Base-by-base conservation (phyloP, 2,888 invertebrate species). In the Synanthedon tipuliformis region DNA sequence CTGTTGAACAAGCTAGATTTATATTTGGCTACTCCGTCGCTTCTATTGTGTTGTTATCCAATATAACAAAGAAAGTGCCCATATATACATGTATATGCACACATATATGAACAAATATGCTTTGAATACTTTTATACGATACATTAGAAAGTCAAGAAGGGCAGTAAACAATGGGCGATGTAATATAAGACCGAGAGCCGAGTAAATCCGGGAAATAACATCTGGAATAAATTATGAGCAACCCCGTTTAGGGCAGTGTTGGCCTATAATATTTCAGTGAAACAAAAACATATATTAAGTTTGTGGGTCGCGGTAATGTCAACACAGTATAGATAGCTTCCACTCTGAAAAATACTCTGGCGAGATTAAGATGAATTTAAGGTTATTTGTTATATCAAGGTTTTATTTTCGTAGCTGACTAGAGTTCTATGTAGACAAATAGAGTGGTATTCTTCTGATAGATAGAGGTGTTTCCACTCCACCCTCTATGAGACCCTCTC, bases 161-260 rank as follows among this genome's bases (percentile, higher is more conserved):
- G 45, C 45, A 45, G n/a, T 49, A 49, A 49, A 49, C 49, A 49
- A 49, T 16, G 49, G 57, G 52, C 53, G 53, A 45, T 34, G 10
- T 34, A 54, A 56, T 27, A 54, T 49, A 57, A 50, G 53, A 56
- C 50, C 55, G 54, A 53, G 53, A 55, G 54, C 56, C 58, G 56
- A 41, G 45, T 52, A 61, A 65, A 65, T 63, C 64, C 59, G 60
- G 59, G 57, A 63, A 66, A 62, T 66, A 71, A 68, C 65, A 57
- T 58, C 57, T 53, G 52, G 62, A 63, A 72, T 70, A 66, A 69
- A 68, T 67, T 68, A 64, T 61, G 57, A 59, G 57, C 58, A 55
- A 48, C 41, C 48, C 54, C 55, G 49, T 16, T 49, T 49, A 49
- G 49, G 49, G 18, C n/a, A 15, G 15, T 45, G 12, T 13, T 45